phyloP scores from a whole-genome alignment of 2,888 invertebrate genomes.

The Aporophyla lueneburgensis region DNA sequence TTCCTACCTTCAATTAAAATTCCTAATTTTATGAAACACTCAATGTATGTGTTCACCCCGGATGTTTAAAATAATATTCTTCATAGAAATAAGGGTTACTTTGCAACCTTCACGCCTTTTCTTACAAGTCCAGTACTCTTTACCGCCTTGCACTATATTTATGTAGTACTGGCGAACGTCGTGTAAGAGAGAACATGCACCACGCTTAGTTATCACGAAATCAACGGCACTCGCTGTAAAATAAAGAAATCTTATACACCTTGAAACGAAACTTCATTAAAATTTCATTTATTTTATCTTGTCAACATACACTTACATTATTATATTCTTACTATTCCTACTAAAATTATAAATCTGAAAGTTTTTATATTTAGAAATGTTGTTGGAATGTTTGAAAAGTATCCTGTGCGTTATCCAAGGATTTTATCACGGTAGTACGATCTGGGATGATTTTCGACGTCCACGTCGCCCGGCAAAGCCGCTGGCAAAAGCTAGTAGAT shows the following conservation, averaged over 20 bases:
- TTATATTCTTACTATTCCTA: too few relatives aligned
- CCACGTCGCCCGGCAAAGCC: too few relatives aligned
- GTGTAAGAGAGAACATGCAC: slow-evolving; percentile 13
- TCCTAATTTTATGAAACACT: not conserved
- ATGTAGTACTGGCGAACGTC: slow-evolving; percentile 26
- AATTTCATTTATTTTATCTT: not conserved
- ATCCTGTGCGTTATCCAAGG: too few relatives aligned
- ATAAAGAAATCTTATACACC: not conserved
- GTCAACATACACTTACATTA: too few relatives aligned
- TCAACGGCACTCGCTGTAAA: slow-evolving; percentile 1
- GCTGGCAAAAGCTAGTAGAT: too few relatives aligned
- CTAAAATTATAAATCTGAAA: too few relatives aligned
- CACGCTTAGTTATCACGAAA: slow-evolving; percentile 35
- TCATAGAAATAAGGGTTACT: slow-evolving; percentile 33
- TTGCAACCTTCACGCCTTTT: slow-evolving; percentile 29
- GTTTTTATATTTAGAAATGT: too few relatives aligned
- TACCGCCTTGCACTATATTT: slow-evolving; percentile 35
- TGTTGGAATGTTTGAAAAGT: too few relatives aligned
- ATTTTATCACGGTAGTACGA: too few relatives aligned
- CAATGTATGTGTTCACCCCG: slow-evolving; percentile 41
- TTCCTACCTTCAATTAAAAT: not conserved
- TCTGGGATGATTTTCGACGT: too few relatives aligned
- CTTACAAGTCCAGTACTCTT: slow-evolving; percentile 47
- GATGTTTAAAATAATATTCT: slow-evolving; percentile 20
- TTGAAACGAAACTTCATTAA: not conserved